A percentile compares a stretch with the other conserved stretches of the same genome.
Evolutionary conservation across 2,113 vertebrate species (phyloP).

Genomic region (Danio rerio): DNA sequence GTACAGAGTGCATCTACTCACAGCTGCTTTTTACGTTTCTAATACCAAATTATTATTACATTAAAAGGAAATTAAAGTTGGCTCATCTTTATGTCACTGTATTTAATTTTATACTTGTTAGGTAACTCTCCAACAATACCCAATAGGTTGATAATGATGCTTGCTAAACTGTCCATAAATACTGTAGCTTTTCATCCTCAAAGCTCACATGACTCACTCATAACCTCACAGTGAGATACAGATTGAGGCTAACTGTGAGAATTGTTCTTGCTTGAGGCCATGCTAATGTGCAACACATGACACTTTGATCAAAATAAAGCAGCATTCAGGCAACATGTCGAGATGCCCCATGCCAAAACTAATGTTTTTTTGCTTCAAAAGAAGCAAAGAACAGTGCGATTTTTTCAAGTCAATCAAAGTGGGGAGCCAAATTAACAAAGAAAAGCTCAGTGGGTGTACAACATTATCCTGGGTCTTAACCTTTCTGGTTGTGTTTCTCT

Average conservation of each 20-base stretch:
- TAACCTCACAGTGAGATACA: slow-evolving; percentile 32
- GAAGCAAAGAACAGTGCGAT: background rate
- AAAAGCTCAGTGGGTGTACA: background rate
- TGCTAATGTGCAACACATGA: slow-evolving; percentile 41
- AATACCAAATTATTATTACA: background rate
- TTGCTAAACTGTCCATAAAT: background rate
- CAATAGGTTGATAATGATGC: background rate
- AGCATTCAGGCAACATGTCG: slow-evolving; percentile 22
- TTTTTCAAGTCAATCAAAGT: background rate
- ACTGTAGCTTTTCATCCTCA: slow-evolving; percentile 3
- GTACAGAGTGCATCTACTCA: background rate
- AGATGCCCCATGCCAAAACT: slow-evolving; percentile 32
- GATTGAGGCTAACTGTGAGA: slow-evolving; percentile 36
- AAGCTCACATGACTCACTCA: slow-evolving; percentile 10
- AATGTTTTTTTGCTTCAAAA: background rate
- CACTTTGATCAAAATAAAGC: slow-evolving; percentile 47
- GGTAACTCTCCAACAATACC: background rate
- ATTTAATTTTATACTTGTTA: background rate
- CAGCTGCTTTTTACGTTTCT: background rate
- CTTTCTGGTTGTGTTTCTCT: background rate
- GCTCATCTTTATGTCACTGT: background rate
- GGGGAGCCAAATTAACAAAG: background rate
- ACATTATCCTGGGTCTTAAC: background rate
- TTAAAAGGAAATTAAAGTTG: background rate
- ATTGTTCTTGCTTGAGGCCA: slow-evolving; percentile 34